These are phyloP conservation scores for Chloroclystis v-ata DNA, from an alignment of 2,888 invertebrate species.

Conservation along the genomic window DNA sequence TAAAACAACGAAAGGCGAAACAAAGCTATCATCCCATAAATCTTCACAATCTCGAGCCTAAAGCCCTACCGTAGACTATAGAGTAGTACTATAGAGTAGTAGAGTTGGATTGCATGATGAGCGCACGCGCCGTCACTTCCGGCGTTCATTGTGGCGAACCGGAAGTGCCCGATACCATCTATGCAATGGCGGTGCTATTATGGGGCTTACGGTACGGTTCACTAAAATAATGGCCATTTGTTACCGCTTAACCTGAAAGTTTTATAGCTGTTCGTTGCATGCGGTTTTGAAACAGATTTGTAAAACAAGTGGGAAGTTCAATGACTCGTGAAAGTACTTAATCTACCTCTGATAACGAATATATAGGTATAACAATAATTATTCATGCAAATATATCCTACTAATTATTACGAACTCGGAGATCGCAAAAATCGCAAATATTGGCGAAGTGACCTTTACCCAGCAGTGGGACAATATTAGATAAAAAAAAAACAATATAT, in stretches of 20 bases:
- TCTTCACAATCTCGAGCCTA: conserved; percentile 16
- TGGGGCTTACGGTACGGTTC: conserved; percentile 27
- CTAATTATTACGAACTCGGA: no score
- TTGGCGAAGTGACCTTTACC: no score
- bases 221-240: conserved; percentile 30
- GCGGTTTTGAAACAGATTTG: conserved; percentile 18
- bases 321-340: conserved; percentile 1
- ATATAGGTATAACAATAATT: neutral
- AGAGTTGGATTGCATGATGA: conserved; percentile 44
- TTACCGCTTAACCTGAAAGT: conserved; percentile 27
- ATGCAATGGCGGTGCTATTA: conserved; percentile 33
- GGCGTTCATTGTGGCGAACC: conserved; percentile 50
- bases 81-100: no score
- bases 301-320: conserved; percentile 9
- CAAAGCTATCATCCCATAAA: conserved; percentile 14
- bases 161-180: conserved; percentile 63
- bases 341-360: neutral
- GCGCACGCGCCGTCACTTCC: conserved; percentile 68
- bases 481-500: no score
- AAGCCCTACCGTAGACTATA: conserved; percentile 20
- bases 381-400: no score
- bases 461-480: no score
- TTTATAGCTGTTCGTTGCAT: conserved; percentile 20
- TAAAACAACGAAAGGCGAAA: conserved; percentile 1
- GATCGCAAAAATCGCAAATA: no score